Conservation (phyloP, 2,797 vertebrate species). For the Mallotus villosus region DNA sequence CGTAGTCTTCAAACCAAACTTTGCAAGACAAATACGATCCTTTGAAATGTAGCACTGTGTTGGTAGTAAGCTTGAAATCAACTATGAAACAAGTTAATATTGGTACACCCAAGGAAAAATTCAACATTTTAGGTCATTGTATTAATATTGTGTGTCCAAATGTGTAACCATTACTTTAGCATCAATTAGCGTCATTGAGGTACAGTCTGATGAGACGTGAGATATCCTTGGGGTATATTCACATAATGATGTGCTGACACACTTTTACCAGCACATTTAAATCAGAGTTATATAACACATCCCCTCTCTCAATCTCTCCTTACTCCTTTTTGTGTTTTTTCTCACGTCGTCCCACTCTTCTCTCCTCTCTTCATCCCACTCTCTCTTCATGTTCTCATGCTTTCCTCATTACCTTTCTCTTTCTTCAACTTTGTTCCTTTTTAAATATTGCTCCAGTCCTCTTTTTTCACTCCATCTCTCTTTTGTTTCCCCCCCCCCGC, state of each 20-base stretch:
- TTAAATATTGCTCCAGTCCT: background rate
- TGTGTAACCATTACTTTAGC: too few species aligned
- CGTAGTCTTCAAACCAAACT: too few species aligned
- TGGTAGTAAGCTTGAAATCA: too few species aligned
- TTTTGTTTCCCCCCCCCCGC: background rate
- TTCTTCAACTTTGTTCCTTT: background rate
- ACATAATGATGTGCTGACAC: constrained; percentile 7
- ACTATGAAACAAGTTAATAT: too few species aligned
- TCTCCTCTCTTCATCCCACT: constrained; percentile 1
- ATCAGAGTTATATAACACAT: too few species aligned
- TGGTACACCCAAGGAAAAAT: too few species aligned
- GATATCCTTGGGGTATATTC: constrained; percentile 33
- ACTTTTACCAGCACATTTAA: background rate
- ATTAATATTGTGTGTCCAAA: too few species aligned
- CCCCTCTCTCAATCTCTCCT: background rate
- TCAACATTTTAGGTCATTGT: too few species aligned
- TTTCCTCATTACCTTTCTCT: constrained; percentile 19
- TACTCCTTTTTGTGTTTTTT: background rate
- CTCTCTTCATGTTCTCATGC: background rate
- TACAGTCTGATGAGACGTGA: constrained; percentile 4
- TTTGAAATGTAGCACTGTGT: too few species aligned
- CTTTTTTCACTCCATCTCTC: background rate
- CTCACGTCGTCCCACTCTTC: constrained; percentile 7
- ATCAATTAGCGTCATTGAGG: too few species aligned
- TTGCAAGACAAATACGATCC: too few species aligned